These are phyloP conservation scores for Acleris literana DNA, from an alignment of 2,888 invertebrate species.

Conservation along the genomic window DNA sequence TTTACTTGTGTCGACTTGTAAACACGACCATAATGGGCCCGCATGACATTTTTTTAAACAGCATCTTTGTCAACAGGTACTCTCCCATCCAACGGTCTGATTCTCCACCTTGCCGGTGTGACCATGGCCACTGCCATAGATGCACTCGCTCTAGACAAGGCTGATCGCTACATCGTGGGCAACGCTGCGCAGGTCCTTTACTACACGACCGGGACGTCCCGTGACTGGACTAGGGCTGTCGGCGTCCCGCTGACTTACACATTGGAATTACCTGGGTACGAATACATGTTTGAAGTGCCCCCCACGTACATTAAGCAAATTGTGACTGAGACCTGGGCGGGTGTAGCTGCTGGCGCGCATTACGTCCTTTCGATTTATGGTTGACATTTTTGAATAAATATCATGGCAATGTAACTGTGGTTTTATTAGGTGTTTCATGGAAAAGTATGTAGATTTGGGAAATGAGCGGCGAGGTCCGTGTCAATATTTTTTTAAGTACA, in stretches of 20 bases:
- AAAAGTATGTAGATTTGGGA: too few species aligned
- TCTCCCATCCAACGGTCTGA: conserved; percentile 78
- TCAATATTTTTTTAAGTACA: too few species aligned
- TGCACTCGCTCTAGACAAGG: conserved; percentile 63
- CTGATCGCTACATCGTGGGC: conserved; percentile 79
- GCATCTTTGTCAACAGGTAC: conserved; percentile 52
- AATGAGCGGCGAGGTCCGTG: too few species aligned
- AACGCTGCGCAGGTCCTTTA: conserved; percentile 83
- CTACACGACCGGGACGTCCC: conserved; percentile 86
- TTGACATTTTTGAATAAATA: conserved; percentile 11
- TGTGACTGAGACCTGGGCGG: conserved; percentile 85
- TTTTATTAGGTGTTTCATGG: not conserved
- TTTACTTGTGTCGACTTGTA: too few species aligned
- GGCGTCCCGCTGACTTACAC: conserved; percentile 86
- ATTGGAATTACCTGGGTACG: conserved; percentile 86
- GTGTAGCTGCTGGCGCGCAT: conserved; percentile 70
- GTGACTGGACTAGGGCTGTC: conserved; percentile 86
- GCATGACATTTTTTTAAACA: too few species aligned
- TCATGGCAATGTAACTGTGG: not conserved
- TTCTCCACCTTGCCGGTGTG: conserved; percentile 70
- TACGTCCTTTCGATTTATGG: conserved; percentile 49
- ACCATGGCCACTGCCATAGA: conserved; percentile 74
- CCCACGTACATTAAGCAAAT: conserved; percentile 80
- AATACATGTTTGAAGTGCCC: conserved; percentile 82
- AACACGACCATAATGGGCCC: too few species aligned